Percentiles rank a stretch among this genome's conserved stretches.
phyloP scores from a whole-genome alignment of 2,113 vertebrate species.

The Amphiprion percula region DNA sequence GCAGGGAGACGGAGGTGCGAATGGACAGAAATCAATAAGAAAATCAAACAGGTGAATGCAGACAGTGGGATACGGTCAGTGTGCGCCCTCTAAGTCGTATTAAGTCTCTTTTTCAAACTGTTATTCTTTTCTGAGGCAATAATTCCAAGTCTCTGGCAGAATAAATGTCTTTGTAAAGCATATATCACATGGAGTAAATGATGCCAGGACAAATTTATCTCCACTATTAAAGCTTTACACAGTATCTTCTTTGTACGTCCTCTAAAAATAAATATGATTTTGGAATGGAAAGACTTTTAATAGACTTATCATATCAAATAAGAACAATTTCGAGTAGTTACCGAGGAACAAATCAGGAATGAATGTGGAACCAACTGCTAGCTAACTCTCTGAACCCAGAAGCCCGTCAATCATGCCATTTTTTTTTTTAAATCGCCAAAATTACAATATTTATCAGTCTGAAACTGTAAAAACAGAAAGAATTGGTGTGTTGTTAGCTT shows the following conservation, averaged over 20 bases:
- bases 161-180: not conserved
- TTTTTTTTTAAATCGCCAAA: too few relatives aligned
- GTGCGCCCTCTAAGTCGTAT: constrained; percentile 7
- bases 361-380: too few relatives aligned
- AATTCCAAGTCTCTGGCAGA: constrained; percentile 14
- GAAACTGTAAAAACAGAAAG: too few relatives aligned
- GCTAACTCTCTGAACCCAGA: too few relatives aligned
- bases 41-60: constrained; percentile 68
- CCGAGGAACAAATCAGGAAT: too few relatives aligned
- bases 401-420: too few relatives aligned
- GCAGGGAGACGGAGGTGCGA: constrained; percentile 57
- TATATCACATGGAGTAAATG: not conserved
- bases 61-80: constrained; percentile 24
- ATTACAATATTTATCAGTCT: too few relatives aligned
- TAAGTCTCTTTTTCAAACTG: constrained; percentile 17
- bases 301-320: too few relatives aligned
- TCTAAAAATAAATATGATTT: not conserved
- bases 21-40: constrained; percentile 59
- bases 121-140: constrained; percentile 6
- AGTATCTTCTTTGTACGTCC: constrained; percentile 3
- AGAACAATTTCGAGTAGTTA: too few relatives aligned
- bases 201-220: constrained; percentile 5
- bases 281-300: not conserved
- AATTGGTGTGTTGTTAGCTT: too few relatives aligned
- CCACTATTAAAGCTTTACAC: not conserved